Conservation (phyloP, 1,140 invertebrate species). For the Eupristina koningsbergeri region DNA sequence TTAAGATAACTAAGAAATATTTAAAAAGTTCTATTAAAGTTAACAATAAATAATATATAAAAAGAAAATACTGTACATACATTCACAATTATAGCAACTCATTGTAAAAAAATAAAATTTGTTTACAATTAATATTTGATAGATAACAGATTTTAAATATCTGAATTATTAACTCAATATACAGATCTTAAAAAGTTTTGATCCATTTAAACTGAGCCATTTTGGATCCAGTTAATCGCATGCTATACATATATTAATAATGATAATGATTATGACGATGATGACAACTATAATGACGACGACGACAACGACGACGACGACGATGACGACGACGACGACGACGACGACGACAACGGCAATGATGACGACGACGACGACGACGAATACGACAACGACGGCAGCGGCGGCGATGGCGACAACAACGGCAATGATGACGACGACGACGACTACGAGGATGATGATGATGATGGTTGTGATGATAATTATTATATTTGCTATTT, state of each 20-base stretch:
- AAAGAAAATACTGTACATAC: conserved; percentile 36
- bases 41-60: conserved; percentile 19
- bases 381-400: neutral
- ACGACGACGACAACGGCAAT: too few species aligned
- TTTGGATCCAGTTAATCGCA: neutral
- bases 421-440: neutral
- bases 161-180: conserved; percentile 5
- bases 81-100: conserved; percentile 42
- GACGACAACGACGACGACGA: too few species aligned
- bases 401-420: neutral
- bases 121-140: neutral
- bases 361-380: neutral
- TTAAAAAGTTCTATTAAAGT: conserved; percentile 3
- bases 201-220: neutral
- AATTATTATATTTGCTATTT: neutral
- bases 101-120: neutral
- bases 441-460: neutral
- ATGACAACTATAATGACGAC: too few species aligned
- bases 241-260: too few species aligned
- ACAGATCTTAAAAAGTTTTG: neutral
- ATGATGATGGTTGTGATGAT: neutral
- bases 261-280: neutral
- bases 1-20: neutral
- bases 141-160: conserved; percentile 18
- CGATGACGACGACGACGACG: too few species aligned